Percentiles rank a stretch among this genome's conserved stretches.
Conservation (phyloP, 1,140 invertebrate genomes). For the Druon quercuslanigerum region DNA sequence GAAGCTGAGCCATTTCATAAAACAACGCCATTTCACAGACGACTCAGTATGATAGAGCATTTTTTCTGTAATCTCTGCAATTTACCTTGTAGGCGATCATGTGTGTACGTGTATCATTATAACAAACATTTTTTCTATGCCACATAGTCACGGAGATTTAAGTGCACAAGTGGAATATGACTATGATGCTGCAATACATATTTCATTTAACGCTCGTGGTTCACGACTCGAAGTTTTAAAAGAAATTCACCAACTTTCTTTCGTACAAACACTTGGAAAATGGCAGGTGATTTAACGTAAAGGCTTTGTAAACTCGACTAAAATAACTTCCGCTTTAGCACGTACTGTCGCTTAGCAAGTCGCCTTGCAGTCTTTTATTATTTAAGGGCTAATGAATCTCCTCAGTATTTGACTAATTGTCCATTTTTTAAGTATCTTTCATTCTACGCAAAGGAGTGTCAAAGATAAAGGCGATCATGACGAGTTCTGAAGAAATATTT, state of each 20-base stretch:
- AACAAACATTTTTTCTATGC: not conserved
- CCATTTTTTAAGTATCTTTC: not conserved
- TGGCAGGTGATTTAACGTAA: not conserved
- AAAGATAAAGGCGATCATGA: too few species aligned
- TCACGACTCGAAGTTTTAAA: not conserved
- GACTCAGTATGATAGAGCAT: slow-evolving; percentile 3
- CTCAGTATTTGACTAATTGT: not conserved
- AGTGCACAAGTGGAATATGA: not conserved
- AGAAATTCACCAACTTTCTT: not conserved
- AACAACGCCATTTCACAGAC: slow-evolving; percentile 7
- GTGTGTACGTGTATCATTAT: not conserved
- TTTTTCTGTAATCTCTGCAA: slow-evolving; percentile 6
- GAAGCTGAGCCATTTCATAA: slow-evolving; percentile 16
- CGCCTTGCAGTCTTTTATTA: not conserved
- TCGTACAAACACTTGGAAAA: slow-evolving; percentile 3
- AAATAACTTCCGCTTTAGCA: slow-evolving; percentile 22
- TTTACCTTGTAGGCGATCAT: not conserved
- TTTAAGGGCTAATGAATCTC: slow-evolving; percentile 27
- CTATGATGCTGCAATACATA: not conserved
- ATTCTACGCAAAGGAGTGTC: not conserved
- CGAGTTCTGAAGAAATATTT: too few species aligned
- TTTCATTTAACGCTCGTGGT: not conserved
- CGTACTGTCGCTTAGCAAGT: slow-evolving; percentile 14
- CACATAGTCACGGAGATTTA: not conserved
- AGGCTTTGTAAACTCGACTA: slow-evolving; percentile 24